Evolutionary conservation across 2,113 vertebrate genomes (phyloP).

Genomic region (Oceanites oceanicus): DNA sequence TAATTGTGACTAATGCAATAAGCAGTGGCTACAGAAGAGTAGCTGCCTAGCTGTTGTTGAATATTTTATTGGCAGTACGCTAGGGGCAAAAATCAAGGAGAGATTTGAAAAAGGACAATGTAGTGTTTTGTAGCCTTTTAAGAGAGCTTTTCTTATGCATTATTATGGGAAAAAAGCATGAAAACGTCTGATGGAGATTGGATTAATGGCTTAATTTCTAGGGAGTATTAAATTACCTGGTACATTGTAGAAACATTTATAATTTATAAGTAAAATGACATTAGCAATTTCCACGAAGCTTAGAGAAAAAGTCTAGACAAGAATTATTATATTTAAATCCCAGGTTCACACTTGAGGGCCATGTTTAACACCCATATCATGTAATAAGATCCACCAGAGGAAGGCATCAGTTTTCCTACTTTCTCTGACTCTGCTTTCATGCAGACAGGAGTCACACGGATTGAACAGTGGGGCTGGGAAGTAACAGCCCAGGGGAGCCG

Average conservation of each 20-base stretch:
- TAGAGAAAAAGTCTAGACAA: background rate
- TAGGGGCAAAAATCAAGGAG: background rate
- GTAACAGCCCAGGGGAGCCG: background rate
- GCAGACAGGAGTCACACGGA: background rate
- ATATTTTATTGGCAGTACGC: background rate
- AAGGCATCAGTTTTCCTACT: background rate
- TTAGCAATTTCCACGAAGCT: background rate
- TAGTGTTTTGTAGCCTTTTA: background rate
- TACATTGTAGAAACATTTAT: background rate
- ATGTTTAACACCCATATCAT: background rate
- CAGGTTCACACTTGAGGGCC: background rate
- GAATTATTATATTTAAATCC: background rate
- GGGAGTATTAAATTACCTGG: background rate
- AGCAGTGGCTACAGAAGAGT: background rate
- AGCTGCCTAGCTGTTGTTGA: background rate
- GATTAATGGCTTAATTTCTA: slow-evolving; percentile 39
- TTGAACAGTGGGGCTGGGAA: background rate
- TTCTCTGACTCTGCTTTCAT: background rate
- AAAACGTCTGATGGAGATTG: background rate
- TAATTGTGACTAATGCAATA: slow-evolving; percentile 26
- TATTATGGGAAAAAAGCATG: background rate
- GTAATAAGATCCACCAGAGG: background rate
- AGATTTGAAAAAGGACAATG: background rate
- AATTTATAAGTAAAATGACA: background rate
- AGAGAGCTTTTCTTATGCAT: background rate